phyloP scores from a whole-genome alignment of 1,140 invertebrate genomes.

The Pseudomyrmex flavicornis region DNA sequence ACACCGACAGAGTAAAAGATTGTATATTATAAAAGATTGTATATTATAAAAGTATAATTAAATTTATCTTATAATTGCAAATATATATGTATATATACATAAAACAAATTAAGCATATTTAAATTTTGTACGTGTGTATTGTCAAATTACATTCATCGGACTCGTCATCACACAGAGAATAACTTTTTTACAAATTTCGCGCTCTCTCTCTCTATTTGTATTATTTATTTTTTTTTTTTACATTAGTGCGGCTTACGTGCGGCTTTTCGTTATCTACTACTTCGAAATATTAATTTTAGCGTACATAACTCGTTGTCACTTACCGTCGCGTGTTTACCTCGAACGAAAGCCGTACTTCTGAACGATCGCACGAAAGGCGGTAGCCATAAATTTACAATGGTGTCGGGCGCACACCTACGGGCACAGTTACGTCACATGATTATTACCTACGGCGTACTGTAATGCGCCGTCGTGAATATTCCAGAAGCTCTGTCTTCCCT shows the following conservation, averaged over 20 bases:
- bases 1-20: too few species aligned
- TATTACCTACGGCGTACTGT: slow-evolving; percentile 53
- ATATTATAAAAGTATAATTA: too few species aligned
- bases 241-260: background rate
- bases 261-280: background rate
- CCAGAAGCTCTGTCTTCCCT: slow-evolving; percentile 56
- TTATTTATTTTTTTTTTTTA: background rate
- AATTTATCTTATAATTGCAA: too few species aligned
- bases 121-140: background rate
- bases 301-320: background rate
- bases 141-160: slow-evolving; percentile 43
- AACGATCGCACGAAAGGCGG: slow-evolving; percentile 33
- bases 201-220: background rate
- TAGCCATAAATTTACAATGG: slow-evolving; percentile 34
- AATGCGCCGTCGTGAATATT: slow-evolving; percentile 65
- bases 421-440: slow-evolving; percentile 62
- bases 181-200: slow-evolving; percentile 13
- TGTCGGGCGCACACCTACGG: slow-evolving; percentile 60
- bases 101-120: too few species aligned
- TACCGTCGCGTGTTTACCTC: background rate
- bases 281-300: slow-evolving; percentile 9
- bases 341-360: slow-evolving; percentile 28
- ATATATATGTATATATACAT: too few species aligned
- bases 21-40: too few species aligned
- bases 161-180: slow-evolving; percentile 1